phyloP scores from a whole-genome alignment of 92 coral and sea anemone genomes.

The Epizoanthus rinbou region DNA sequence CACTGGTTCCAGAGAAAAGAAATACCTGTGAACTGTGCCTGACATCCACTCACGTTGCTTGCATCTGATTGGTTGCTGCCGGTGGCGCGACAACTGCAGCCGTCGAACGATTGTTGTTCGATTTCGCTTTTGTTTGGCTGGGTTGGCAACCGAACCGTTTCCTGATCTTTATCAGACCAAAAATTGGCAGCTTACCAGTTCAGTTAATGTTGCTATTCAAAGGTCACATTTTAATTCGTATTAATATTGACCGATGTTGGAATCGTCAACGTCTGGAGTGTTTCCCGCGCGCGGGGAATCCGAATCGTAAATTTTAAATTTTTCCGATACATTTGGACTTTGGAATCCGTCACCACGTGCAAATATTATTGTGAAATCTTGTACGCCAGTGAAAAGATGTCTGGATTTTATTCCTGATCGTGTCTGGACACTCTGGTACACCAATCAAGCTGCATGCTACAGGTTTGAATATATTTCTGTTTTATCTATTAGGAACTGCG shows the following conservation, averaged over 20 bases:
- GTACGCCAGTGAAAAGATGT: not conserved
- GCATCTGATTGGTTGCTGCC: conserved; percentile 14
- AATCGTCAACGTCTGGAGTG: not conserved
- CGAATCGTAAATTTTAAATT: not conserved
- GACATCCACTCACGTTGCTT: not conserved
- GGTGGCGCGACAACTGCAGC: conserved; percentile 20
- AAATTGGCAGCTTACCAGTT: not conserved
- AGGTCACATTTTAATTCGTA: not conserved
- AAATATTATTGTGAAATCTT: conserved; percentile 5
- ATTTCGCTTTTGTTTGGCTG: not conserved
- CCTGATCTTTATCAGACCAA: not conserved
- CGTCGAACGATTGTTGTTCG: conserved; percentile 13
- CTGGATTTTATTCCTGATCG: not conserved
- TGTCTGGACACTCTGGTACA: not conserved
- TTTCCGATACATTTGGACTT: too few species aligned
- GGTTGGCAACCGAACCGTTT: not conserved
- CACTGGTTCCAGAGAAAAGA: conserved; percentile 5
- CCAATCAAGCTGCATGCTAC: not conserved
- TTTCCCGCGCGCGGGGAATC: not conserved
- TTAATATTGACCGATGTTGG: not conserved
- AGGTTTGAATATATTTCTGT: not conserved
- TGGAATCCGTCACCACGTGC: conserved; percentile 2
- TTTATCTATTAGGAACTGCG: not conserved
- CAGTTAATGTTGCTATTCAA: not conserved
- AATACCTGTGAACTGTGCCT: not conserved